Conservation (phyloP, 2,888 invertebrate genomes). For the Willowsia nigromaculata region DNA sequence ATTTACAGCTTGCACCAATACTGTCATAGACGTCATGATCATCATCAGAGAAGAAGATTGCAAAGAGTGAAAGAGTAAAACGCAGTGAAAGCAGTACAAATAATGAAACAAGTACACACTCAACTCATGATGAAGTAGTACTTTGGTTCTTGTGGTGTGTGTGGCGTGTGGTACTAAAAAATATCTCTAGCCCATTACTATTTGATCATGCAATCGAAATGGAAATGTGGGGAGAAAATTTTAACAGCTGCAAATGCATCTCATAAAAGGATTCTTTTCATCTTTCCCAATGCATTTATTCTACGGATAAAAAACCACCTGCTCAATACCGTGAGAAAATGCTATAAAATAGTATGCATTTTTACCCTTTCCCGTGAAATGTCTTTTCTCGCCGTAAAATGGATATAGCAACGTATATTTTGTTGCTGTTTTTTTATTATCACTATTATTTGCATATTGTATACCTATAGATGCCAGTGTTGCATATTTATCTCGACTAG, state of each 20-base stretch:
- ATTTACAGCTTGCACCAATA: neutral
- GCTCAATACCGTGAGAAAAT: neutral
- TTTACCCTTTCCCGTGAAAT: no score
- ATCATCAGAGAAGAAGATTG: neutral
- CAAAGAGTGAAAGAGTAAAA: neutral
- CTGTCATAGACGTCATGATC: neutral
- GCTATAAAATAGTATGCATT: neutral
- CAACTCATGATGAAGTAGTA: neutral
- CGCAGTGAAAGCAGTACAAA: neutral
- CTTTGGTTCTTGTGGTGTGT: neutral
- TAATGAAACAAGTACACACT: neutral
- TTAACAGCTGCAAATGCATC: neutral
- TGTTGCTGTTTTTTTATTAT: neutral
- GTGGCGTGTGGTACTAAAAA: no score
- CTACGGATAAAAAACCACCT: neutral
- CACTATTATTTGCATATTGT: neutral
- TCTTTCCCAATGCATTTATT: neutral
- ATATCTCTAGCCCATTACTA: no score
- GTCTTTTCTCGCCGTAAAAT: no score
- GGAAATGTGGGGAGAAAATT: neutral
- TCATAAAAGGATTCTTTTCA: neutral
- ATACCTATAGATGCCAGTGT: neutral
- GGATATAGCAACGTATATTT: no score
- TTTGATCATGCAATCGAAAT: neutral
- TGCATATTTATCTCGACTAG: no score